Conservation (phyloP, 2,888 invertebrate genomes). For the Drosophila neonasuta region DNA sequence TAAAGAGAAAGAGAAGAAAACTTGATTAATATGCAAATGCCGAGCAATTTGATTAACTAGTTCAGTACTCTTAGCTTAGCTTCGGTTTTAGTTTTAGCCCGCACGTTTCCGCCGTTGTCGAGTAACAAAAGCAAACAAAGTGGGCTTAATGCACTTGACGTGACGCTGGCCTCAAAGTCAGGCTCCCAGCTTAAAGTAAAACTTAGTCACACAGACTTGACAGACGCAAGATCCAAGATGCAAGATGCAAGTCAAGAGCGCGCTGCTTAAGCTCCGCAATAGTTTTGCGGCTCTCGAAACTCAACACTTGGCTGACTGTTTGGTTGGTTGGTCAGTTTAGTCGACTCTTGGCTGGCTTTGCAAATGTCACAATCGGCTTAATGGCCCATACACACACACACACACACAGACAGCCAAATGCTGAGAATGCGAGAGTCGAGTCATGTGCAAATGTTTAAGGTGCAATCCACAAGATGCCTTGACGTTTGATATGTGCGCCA, state of each 20-base stretch:
- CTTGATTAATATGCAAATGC: slow-evolving; percentile 73
- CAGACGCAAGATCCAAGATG: slow-evolving; percentile 15
- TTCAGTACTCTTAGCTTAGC: slow-evolving; percentile 56
- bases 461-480: slow-evolving; percentile 34
- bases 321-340: background rate
- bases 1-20: slow-evolving; percentile 37
- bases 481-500: slow-evolving; percentile 39
- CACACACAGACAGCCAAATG: slow-evolving; percentile 22
- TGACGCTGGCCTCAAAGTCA: slow-evolving; percentile 22
- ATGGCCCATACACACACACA: slow-evolving; percentile 2
- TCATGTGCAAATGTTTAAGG: slow-evolving; percentile 38
- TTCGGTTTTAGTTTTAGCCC: slow-evolving; percentile 34
- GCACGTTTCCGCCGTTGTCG: slow-evolving; percentile 53
- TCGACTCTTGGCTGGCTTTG: slow-evolving; percentile 1
- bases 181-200: slow-evolving; percentile 1
- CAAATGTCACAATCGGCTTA: slow-evolving; percentile 37
- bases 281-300: slow-evolving; percentile 11
- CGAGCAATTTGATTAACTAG: slow-evolving; percentile 66
- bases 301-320: background rate
- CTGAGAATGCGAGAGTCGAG: slow-evolving; percentile 5
- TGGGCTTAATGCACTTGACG: slow-evolving; percentile 63
- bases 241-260: slow-evolving; percentile 33
- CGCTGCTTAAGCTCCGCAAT: slow-evolving; percentile 13
- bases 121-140: slow-evolving; percentile 35
- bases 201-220: background rate